Percentiles rank a stretch among this genome's conserved stretches.
Evolutionary conservation across 2,888 invertebrate genomes (phyloP).

Genomic region (Torymus aiolomorphi): DNA sequence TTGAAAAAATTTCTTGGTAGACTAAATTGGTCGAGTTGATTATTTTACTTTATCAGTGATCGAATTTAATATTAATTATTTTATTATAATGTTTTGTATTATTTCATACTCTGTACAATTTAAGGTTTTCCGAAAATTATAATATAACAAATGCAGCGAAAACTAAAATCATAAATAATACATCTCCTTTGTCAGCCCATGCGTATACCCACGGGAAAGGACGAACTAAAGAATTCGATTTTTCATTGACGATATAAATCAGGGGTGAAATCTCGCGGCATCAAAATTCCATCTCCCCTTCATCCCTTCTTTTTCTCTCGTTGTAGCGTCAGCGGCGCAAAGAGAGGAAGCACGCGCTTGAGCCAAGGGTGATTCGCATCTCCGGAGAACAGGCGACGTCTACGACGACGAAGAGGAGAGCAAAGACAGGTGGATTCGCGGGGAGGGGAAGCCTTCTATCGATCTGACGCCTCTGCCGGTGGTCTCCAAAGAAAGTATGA

Average conservation of each 20-base stretch:
- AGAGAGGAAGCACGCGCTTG: background rate
- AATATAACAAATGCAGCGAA: too few relatives aligned
- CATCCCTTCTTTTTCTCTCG: background rate
- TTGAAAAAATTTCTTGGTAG: too few relatives aligned
- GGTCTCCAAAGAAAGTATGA: conserved; percentile 51
- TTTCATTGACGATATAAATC: conserved; percentile 35
- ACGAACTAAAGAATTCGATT: conserved; percentile 2
- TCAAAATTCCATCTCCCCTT: conserved; percentile 15
- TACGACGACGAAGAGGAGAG: too few relatives aligned
- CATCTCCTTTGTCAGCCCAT: too few relatives aligned
- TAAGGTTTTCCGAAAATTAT: too few relatives aligned
- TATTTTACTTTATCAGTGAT: too few relatives aligned
- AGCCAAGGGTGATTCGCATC: conserved; percentile 23
- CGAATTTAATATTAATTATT: too few relatives aligned
- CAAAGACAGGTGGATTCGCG: conserved; percentile 14
- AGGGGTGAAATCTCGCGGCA: conserved; percentile 8
- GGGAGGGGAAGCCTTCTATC: conserved; percentile 1
- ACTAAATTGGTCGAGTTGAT: too few relatives aligned
- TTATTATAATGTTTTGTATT: too few relatives aligned
- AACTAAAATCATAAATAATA: too few relatives aligned
- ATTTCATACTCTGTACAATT: too few relatives aligned
- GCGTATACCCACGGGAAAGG: too few relatives aligned
- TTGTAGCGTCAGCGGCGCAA: conserved; percentile 10
- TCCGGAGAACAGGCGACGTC: conserved; percentile 18
- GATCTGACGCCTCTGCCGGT: conserved; percentile 25